These are phyloP conservation scores for Loriculus beryllinus DNA, from an alignment of 2,797 vertebrate genomes.

Conservation along the genomic window DNA sequence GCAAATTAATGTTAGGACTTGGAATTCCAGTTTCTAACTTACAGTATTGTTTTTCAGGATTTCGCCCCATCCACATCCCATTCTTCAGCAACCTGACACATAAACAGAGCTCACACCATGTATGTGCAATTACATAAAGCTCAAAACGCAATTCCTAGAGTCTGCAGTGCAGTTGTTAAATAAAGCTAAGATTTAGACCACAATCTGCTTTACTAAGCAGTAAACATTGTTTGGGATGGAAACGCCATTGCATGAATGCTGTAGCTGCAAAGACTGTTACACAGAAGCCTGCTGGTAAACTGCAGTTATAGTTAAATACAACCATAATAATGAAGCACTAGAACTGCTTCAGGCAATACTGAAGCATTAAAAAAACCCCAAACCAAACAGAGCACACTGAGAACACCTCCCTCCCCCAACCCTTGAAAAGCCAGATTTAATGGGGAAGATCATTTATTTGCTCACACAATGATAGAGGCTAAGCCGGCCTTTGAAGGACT, in stretches of 20 bases:
- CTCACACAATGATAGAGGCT: not conserved
- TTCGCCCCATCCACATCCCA: not conserved
- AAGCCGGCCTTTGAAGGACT: not conserved
- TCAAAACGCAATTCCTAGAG: not conserved
- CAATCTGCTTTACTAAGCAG: not conserved
- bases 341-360: not conserved
- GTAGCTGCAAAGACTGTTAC: not conserved
- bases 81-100: not conserved
- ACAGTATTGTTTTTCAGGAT: not conserved
- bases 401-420: not conserved
- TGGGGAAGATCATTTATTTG: not conserved
- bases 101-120: not conserved
- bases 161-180: not conserved
- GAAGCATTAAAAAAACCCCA: not conserved
- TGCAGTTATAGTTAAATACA: not conserved
- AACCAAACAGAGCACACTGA: not conserved
- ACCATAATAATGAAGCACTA: not conserved
- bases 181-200: not conserved
- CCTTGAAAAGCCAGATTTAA: not conserved
- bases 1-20: not conserved
- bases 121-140: not conserved
- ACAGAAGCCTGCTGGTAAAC: not conserved
- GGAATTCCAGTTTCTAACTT: not conserved
- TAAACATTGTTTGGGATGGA: not conserved
- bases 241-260: not conserved